These are phyloP conservation scores for Gadopsis bispinosus DNA, from an alignment of 2,797 vertebrate species.

Conservation along the genomic window DNA sequence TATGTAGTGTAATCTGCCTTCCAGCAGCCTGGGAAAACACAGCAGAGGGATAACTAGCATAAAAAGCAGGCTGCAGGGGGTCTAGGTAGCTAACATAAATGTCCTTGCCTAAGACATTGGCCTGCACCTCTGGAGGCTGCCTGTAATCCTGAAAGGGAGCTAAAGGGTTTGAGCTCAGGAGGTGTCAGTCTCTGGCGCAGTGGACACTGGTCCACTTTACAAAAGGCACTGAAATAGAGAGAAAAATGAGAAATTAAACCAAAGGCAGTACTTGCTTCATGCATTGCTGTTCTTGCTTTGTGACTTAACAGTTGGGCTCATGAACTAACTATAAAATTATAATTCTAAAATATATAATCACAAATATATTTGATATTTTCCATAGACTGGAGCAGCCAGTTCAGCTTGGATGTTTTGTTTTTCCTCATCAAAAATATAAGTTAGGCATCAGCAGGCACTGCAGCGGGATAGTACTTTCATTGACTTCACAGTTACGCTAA, in stretches of 20 bases:
- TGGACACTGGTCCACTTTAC: conserved; percentile 81
- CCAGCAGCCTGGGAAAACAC: conserved; percentile 58
- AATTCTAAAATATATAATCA: not conserved
- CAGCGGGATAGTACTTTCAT: conserved; percentile 78
- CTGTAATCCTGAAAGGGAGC: conserved; percentile 83
- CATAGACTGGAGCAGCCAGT: not conserved
- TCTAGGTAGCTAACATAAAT: conserved; percentile 75
- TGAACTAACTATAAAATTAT: not conserved
- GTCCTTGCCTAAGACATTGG: conserved; percentile 85
- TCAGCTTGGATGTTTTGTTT: conserved; percentile 13
- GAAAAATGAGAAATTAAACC: conserved; percentile 73
- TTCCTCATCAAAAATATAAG: conserved; percentile 54
- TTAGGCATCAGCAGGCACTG: conserved; percentile 59
- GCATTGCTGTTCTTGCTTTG: not conserved
- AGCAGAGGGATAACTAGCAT: conserved; percentile 49
- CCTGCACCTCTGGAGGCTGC: conserved; percentile 83
- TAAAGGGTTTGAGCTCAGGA: conserved; percentile 82
- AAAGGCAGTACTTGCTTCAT: conserved; percentile 74
- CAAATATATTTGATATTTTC: conserved; percentile 22
- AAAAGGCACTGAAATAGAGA: conserved; percentile 81
- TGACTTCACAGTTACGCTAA: conserved; percentile 81
- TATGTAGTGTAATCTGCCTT: conserved; percentile 50
- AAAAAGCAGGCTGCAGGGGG: conserved; percentile 56
- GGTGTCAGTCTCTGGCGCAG: conserved; percentile 74
- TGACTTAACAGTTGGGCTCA: not conserved